A percentile compares a stretch with the other conserved stretches of the same genome.
These are phyloP conservation scores for Allolobophora icterica DNA, from an alignment of 2,888 invertebrate genomes.

Conservation along the genomic window DNA sequence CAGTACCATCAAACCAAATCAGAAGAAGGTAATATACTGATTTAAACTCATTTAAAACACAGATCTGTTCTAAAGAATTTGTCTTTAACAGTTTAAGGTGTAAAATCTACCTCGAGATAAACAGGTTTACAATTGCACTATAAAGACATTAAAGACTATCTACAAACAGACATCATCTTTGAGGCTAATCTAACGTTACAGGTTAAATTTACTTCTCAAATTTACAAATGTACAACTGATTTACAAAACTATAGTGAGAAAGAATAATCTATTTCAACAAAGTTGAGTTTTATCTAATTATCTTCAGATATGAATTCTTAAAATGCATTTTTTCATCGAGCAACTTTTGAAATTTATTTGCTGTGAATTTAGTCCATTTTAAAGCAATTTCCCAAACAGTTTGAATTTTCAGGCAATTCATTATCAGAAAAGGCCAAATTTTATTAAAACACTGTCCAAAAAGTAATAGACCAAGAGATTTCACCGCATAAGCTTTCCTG, in stretches of 20 bases:
- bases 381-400: not conserved
- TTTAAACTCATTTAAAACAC: too few species aligned
- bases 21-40: too few species aligned
- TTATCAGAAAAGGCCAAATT: not conserved
- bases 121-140: not conserved
- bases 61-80: too few species aligned
- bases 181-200: not conserved
- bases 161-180: not conserved
- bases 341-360: not conserved
- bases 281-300: too few species aligned
- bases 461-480: not conserved
- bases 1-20: too few species aligned
- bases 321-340: not conserved
- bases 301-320: not conserved
- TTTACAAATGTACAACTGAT: conserved; percentile 2
- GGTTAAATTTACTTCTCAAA: not conserved
- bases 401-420: not conserved
- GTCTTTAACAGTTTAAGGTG: too few species aligned
- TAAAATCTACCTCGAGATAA: too few species aligned
- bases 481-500: not conserved
- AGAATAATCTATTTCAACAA: not conserved
- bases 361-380: not conserved
- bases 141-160: not conserved
- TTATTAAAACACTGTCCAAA: not conserved
- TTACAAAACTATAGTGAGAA: not conserved